Base-by-base conservation (phyloP, 30 jellyfish, hydroid and myxozoan genomes). In the Aurelia sp. region DNA sequence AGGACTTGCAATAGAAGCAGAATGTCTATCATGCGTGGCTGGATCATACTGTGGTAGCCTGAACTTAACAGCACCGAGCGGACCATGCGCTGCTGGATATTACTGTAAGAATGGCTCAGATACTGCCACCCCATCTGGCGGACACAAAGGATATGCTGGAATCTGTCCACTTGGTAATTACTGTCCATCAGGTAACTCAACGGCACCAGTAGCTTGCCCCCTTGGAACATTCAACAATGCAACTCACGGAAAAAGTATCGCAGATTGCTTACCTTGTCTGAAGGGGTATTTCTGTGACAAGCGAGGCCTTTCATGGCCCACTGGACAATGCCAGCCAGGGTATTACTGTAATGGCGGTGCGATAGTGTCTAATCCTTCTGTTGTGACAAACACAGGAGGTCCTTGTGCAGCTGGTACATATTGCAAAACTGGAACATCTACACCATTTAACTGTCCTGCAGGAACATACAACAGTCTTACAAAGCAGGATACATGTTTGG, bases 71-170 rank as follows among this genome's bases (percentile, higher is more conserved):
- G 33, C 87, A 6, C 90, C 97, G 1, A 81, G 93, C 61, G 98
- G 98, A 15, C 97, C 97, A 75, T 93, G 98, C 72, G 23, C 92
- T 11, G 86, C 86, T 48, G 98, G 98, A 57, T 93, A 35, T 50
- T 93, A 73, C 89, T 93, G 98, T 78, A 73, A 75, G 44, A 93
- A 93, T 73, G 98, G 98, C 35, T 72, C 96, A 30, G 98, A 93
- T 64, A 74, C 95, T 20, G 87, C 97, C 61, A 93, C 97, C 11
- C 98, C 98, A 23, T 87, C 98, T 11, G 93, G 87, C 6, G 97
- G 97, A 6, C 86, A 88, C 74, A 93, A 88, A 83, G 98, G 98
- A 6, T 48, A 17, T 66, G 98, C 97, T 15, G 98, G 98, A 8
- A 76, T 88, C 40, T 93, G 98, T 77, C 98, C 98, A 10, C 92